These are phyloP conservation scores for Amphiprion percula DNA, from an alignment of 2,113 vertebrate species.

Conservation along the genomic window DNA sequence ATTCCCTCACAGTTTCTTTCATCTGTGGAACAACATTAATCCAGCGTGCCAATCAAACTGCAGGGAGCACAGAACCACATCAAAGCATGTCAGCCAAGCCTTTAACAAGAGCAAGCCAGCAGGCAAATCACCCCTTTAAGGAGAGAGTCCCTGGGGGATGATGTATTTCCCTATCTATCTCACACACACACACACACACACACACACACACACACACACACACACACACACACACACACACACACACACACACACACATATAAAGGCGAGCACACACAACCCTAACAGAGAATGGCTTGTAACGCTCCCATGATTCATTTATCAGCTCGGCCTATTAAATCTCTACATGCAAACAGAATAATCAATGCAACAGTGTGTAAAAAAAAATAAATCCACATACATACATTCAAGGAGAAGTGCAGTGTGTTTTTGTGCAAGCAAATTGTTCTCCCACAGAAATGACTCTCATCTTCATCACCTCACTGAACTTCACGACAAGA, in stretches of 20 bases:
- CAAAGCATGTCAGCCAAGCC: conserved; percentile 78
- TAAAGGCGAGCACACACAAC: neutral
- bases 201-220: neutral
- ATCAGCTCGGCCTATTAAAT: conserved; percentile 57
- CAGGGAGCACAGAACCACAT: conserved; percentile 75
- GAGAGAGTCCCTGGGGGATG: conserved; percentile 63
- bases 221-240: neutral
- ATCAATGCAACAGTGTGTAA: conserved; percentile 53
- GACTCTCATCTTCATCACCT: conserved; percentile 19
- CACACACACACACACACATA: neutral
- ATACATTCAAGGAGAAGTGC: neutral
- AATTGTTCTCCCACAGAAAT: conserved; percentile 6
- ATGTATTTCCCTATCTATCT: conserved; percentile 35
- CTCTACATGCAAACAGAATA: conserved; percentile 63
- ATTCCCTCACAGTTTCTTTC: conserved; percentile 58
- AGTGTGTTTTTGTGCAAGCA: conserved; percentile 9
- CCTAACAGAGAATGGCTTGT: conserved; percentile 30
- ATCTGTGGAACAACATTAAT: conserved; percentile 73
- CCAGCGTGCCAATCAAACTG: conserved; percentile 76
- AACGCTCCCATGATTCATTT: conserved; percentile 57
- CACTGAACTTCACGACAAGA: conserved; percentile 42
- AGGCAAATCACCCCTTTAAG: conserved; percentile 80
- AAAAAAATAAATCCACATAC: neutral
- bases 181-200: neutral
- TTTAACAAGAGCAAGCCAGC: conserved; percentile 76